Evolutionary conservation across 2,797 vertebrate genomes (phyloP).

Genomic region (Picus viridis): DNA sequence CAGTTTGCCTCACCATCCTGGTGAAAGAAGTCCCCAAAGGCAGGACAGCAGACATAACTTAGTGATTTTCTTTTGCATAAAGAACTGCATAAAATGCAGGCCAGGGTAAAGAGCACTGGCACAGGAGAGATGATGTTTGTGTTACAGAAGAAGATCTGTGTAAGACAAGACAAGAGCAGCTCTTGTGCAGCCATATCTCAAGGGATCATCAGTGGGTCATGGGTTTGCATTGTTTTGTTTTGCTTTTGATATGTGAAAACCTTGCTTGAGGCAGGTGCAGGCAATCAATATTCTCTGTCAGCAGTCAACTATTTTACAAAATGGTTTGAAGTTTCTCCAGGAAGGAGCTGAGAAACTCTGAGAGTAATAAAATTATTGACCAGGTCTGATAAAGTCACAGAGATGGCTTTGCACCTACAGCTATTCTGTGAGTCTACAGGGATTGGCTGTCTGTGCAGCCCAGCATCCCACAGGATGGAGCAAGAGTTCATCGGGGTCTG

Average conservation of each 20-base stretch:
- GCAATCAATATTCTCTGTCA: conserved; percentile 43
- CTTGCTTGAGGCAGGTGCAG: conserved; percentile 22
- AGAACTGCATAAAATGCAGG: neutral
- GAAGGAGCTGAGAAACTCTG: neutral
- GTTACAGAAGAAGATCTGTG: neutral
- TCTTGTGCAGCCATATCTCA: neutral
- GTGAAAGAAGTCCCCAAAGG: neutral
- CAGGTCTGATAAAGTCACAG: neutral
- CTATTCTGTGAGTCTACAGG: neutral
- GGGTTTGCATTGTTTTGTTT: conserved; percentile 21
- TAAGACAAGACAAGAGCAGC: conserved; percentile 16
- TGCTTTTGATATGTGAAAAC: conserved; percentile 22
- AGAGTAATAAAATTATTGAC: neutral
- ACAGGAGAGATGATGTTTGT: neutral
- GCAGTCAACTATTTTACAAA: neutral
- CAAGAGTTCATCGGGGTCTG: neutral
- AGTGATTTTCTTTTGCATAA: neutral
- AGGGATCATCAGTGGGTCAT: conserved; percentile 2
- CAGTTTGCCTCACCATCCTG: neutral
- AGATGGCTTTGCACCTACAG: neutral
- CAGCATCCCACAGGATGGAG: neutral
- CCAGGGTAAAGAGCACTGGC: neutral
- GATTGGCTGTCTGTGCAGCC: neutral
- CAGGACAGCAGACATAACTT: neutral
- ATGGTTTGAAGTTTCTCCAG: neutral